phyloP scores from a whole-genome alignment of 1,140 invertebrate genomes.

The Drosophila bocki region DNA sequence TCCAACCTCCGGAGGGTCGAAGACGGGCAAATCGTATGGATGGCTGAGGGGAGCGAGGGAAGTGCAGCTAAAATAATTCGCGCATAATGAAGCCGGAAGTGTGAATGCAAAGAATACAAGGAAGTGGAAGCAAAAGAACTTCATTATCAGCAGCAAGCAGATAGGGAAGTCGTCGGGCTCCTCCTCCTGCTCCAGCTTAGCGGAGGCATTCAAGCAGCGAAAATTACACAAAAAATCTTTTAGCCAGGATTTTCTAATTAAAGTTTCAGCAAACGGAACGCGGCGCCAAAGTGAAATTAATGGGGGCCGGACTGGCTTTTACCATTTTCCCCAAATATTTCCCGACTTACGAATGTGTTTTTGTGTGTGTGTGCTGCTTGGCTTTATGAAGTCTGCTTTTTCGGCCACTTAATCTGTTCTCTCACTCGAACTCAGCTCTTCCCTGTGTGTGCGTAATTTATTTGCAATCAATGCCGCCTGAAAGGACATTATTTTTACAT shows the following conservation, averaged over 20 bases:
- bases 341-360: not conserved
- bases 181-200: slow-evolving; percentile 13
- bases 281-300: slow-evolving; percentile 80
- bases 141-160: slow-evolving; percentile 67
- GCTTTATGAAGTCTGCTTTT: slow-evolving; percentile 70
- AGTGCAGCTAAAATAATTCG: slow-evolving; percentile 82
- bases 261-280: slow-evolving; percentile 70
- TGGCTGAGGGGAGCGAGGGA: slow-evolving; percentile 12
- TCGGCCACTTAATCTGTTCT: slow-evolving; percentile 74
- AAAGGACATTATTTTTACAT: slow-evolving; percentile 81
- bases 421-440: slow-evolving; percentile 19
- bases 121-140: slow-evolving; percentile 70
- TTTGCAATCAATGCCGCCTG: slow-evolving; percentile 80
- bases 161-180: slow-evolving; percentile 15
- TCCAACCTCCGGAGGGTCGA: slow-evolving; percentile 17
- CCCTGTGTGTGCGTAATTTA: slow-evolving; percentile 68
- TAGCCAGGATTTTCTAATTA: slow-evolving; percentile 75
- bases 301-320: slow-evolving; percentile 42
- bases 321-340: slow-evolving; percentile 5
- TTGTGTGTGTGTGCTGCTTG: slow-evolving; percentile 2
- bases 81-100: slow-evolving; percentile 82
- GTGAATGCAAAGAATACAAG: slow-evolving; percentile 76
- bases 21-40: slow-evolving; percentile 6
- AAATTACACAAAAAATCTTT: slow-evolving; percentile 78
- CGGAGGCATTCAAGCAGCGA: slow-evolving; percentile 58